phyloP scores from a whole-genome alignment of 2,113 vertebrate genomes.

The Plecotus auritus region DNA sequence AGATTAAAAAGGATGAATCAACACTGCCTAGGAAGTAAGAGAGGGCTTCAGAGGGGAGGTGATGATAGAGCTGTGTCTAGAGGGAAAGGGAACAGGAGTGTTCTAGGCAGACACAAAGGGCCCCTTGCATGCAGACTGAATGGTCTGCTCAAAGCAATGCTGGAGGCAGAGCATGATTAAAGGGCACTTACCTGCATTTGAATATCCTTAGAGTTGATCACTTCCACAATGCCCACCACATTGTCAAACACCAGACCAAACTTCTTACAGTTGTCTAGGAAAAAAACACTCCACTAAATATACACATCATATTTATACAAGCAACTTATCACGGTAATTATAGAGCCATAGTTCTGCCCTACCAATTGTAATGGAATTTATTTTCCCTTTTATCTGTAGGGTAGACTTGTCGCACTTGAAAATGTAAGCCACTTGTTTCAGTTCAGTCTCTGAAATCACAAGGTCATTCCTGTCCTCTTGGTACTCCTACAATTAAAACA shows the following conservation, averaged over 20 bases:
- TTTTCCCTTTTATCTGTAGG: constrained; percentile 95
- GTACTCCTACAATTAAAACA: constrained; percentile 87
- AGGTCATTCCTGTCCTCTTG: constrained; percentile 92
- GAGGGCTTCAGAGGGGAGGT: not conserved
- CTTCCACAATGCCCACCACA: constrained; percentile 96
- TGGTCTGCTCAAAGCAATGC: not conserved
- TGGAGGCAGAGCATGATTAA: accelerated
- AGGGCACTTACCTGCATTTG: constrained; percentile 89
- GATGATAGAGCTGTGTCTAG: not conserved
- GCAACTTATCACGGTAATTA: not conserved
- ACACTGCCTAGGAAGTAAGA: not conserved
- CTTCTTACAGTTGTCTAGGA: constrained; percentile 95
- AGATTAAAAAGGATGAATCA: not conserved
- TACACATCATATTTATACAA: not conserved
- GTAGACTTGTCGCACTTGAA: constrained; percentile 93
- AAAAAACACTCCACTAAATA: constrained; percentile 24
- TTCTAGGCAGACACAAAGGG: not conserved
- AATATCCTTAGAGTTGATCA: constrained; percentile 95
- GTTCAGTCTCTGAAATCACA: constrained; percentile 92
- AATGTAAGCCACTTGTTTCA: constrained; percentile 96
- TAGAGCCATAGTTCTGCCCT: constrained; percentile 52
- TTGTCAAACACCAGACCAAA: constrained; percentile 96
- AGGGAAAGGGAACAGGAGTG: not conserved
- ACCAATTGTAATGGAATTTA: constrained; percentile 98
- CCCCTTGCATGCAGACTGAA: not conserved